A percentile compares a stretch with the other conserved stretches of the same genome.
These are phyloP conservation scores for Phalera bucephala DNA, from an alignment of 2,888 invertebrate species.

Conservation along the genomic window DNA sequence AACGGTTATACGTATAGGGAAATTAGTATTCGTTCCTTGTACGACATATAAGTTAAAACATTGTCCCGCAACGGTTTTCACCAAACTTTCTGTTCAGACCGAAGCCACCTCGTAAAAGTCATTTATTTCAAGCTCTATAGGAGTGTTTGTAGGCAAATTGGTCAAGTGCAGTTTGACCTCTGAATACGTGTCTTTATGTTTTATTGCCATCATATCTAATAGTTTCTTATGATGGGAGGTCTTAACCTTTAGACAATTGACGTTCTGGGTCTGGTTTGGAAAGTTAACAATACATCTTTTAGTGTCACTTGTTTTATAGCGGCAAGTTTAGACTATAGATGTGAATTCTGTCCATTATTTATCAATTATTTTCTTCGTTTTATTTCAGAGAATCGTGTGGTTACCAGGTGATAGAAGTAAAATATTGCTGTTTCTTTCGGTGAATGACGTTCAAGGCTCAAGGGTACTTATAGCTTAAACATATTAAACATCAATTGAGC, in stretches of 20 bases:
- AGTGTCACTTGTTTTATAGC: not conserved
- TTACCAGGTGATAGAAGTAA: too few relatives aligned
- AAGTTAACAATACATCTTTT: not conserved
- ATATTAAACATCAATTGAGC: too few relatives aligned
- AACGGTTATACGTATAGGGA: not conserved
- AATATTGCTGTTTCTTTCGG: too few relatives aligned
- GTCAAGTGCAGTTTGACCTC: constrained; percentile 17
- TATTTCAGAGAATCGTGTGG: too few relatives aligned
- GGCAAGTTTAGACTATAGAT: too few relatives aligned
- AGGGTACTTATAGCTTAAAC: too few relatives aligned
- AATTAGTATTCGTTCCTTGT: constrained; percentile 1
- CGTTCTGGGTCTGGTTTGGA: not conserved
- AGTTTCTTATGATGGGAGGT: constrained; percentile 11
- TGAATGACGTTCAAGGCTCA: too few relatives aligned
- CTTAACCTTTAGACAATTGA: not conserved
- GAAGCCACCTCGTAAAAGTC: not conserved
- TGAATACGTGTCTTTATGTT: constrained; percentile 9
- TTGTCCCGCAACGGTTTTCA: not conserved
- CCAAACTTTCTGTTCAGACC: constrained; percentile 1
- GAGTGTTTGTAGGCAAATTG: constrained; percentile 26
- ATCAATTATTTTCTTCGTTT: too few relatives aligned
- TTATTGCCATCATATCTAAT: constrained; percentile 14
- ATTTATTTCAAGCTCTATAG: not conserved
- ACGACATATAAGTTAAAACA: not conserved
- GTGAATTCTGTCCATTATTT: too few relatives aligned